Conservation (phyloP, 2,113 vertebrate species). For the Pipa parva region DNA sequence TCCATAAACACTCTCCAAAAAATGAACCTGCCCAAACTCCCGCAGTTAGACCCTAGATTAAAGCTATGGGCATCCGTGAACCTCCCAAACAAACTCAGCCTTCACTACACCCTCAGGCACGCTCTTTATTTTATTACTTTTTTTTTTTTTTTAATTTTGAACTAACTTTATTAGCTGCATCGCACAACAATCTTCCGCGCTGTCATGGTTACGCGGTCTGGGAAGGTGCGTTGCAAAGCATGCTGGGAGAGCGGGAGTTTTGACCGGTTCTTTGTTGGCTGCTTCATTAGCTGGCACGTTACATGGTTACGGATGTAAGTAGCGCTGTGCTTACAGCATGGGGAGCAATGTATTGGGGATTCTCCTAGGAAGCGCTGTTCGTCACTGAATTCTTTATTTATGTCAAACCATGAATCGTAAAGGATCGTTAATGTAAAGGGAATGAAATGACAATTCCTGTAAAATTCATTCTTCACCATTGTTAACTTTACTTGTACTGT, state of each 20-base stretch:
- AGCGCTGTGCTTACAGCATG: background rate
- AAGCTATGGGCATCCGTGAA: no score
- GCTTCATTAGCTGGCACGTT: background rate
- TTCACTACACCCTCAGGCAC: background rate
- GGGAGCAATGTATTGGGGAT: background rate
- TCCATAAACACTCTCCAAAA: no score
- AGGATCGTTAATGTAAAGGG: no score
- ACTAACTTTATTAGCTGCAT: slow-evolving; percentile 9
- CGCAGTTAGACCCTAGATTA: no score
- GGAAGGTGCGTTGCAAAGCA: slow-evolving; percentile 3
- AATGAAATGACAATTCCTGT: no score
- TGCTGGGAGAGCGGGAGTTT: slow-evolving; percentile 30
- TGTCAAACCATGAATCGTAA: no score
- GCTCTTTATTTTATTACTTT: background rate
- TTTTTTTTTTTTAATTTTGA: background rate
- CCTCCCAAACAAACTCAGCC: background rate
- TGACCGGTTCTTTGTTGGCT: background rate
- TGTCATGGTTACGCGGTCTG: background rate
- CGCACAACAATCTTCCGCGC: background rate
- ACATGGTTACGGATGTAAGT: background rate
- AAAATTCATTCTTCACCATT: no score
- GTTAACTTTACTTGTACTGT: no score
- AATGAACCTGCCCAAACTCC: no score
- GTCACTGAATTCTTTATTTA: no score
- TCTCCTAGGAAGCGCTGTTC: background rate